These are phyloP conservation scores for Xiphorhynchus elegans DNA, from an alignment of 2,113 vertebrate species.

Conservation along the genomic window DNA sequence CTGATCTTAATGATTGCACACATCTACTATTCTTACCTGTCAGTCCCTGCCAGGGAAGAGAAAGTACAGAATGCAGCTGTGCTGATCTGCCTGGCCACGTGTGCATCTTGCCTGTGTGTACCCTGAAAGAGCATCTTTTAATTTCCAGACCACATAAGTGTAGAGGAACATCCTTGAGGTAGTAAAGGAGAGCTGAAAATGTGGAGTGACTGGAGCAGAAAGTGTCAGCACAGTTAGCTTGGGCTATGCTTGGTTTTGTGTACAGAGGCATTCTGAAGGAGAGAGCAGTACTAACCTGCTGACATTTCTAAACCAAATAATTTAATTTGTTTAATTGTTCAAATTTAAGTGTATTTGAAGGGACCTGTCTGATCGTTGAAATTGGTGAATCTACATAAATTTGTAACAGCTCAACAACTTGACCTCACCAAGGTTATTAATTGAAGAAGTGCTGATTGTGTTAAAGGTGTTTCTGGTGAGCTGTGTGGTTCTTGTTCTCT, in stretches of 20 bases:
- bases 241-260: neutral
- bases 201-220: neutral
- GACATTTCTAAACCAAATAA: neutral
- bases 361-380: neutral
- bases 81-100: neutral
- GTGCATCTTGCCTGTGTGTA: neutral
- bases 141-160: neutral
- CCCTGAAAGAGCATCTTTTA: neutral
- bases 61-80: neutral
- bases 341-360: neutral
- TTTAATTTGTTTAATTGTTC: neutral
- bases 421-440: neutral
- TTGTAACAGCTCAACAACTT: neutral
- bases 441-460: neutral
- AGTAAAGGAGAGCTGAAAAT: neutral
- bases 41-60: neutral
- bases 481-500: neutral
- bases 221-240: neutral
- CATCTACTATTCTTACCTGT: neutral
- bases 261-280: neutral
- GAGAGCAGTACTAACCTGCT: neutral
- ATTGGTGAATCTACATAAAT: neutral
- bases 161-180: neutral
- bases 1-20: neutral
- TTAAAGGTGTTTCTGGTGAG: neutral